Evolutionary conservation across 2,113 vertebrate genomes (phyloP).

Genomic region (Ceuthmochares aereus): DNA sequence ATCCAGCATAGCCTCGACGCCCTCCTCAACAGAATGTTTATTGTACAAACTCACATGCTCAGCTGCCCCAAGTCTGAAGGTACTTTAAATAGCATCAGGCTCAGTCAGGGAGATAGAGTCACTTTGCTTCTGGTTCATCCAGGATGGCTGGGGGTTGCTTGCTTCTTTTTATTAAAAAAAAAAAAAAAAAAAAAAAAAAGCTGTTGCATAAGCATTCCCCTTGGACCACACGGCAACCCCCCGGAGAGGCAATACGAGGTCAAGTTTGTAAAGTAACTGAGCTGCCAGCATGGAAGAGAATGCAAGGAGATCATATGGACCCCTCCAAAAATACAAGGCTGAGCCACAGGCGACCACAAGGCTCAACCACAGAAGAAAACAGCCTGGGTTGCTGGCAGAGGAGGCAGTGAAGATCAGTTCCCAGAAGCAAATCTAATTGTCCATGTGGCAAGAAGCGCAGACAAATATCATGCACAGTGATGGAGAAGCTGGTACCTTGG

Average conservation of each 20-base stretch:
- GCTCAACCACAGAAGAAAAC: conserved; percentile 28
- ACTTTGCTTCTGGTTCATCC: conserved; percentile 34
- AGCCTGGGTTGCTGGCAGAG: not conserved
- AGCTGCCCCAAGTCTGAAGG: not conserved
- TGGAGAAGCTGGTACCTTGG: not conserved
- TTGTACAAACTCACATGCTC: not conserved
- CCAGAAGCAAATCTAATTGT: not conserved
- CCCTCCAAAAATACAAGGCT: not conserved
- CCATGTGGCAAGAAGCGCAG: not conserved
- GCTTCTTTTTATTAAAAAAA: not conserved
- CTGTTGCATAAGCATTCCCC: not conserved
- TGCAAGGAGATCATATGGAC: not conserved
- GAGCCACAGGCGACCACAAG: not conserved
- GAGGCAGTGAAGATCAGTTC: not conserved
- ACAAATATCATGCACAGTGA: not conserved
- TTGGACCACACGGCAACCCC: not conserved
- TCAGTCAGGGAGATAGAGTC: not conserved
- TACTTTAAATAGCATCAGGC: conserved; percentile 58
- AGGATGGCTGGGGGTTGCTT: not conserved
- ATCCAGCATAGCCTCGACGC: not conserved
- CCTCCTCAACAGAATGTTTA: conserved; percentile 19
- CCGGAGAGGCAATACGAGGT: not conserved
- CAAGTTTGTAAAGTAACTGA: not conserved
- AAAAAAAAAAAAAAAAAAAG: not conserved
- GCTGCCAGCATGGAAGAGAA: not conserved